Evolutionary conservation across 53 echinoderm and acorn worm genomes (phyloP), one percentile per base, ranked within the genome.

Genomic region (Crossaster papposus): DNA sequence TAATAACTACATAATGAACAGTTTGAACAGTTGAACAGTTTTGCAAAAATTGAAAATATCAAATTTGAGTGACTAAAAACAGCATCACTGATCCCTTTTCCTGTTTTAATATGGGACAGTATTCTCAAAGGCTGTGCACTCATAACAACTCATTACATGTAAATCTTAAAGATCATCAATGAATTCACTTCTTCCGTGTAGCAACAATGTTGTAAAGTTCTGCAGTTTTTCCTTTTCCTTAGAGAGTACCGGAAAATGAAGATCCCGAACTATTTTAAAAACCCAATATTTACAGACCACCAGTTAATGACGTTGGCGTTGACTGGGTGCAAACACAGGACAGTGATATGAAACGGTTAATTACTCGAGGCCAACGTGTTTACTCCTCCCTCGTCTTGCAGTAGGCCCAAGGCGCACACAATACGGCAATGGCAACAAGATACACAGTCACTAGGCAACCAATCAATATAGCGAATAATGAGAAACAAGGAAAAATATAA

Each of bases 401-500:
- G 35, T n/a, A 14, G 36, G 30, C 3, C 35, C 14, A 32, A 22
- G 34, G 23, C 10, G 29, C 81, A 36, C 34, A 33, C 64, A 23
- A 51, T 24, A 6, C n/a, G 29, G 50, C 52, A 51, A n/a, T 20
- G 51, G 72, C 76, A 75, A 86, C 86, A 54, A n/a, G 77, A 87
- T 77, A 55, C 62, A 10, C 15, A 77, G 87, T 87, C 58, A 77
- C 87, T 24, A 20, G 64, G 87, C 37, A 77, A 87, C 77, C 76
- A 30, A 87, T 54, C 62, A 76, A 64, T 77, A 77, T 87, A 54
- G 54, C 77, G 76, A 87, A 76, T 77, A 58, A 77, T 87, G 75
- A 54, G 33, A 73, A 74, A 44, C 44, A 44, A 44, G 44, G 44
- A 44, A 44, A 13, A n/a, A 71, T 0, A 6, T 26, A 68, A 68